A percentile compares a stretch with the other conserved stretches of the same genome.
These are phyloP conservation scores for Microplitis mediator DNA, from an alignment of 1,140 invertebrate species.

Conservation along the genomic window DNA sequence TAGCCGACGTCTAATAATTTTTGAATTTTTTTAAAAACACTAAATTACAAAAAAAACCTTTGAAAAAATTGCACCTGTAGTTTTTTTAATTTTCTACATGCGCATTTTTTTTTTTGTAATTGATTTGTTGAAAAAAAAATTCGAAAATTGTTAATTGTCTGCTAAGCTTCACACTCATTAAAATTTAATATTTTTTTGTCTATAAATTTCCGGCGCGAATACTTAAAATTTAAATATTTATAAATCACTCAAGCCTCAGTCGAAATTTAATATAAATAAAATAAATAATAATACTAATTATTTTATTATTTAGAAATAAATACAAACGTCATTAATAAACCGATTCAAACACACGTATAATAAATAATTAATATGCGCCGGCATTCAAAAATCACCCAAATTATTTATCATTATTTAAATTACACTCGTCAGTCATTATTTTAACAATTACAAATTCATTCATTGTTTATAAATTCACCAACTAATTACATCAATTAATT, in stretches of 20 bases:
- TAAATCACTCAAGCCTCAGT: slow-evolving; percentile 52
- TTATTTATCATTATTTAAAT: neutral
- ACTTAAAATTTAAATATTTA: slow-evolving; percentile 35
- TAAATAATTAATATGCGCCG: neutral
- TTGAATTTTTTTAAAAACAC: too few species aligned
- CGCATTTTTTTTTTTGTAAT: too few species aligned
- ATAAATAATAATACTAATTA: neutral
- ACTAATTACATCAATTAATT: neutral
- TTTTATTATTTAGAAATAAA: neutral
- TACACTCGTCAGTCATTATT: neutral
- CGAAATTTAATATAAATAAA: neutral
- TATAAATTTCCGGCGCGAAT: slow-evolving; percentile 16
- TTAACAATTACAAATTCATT: neutral
- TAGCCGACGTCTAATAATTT: too few species aligned
- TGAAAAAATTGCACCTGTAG: too few species aligned
- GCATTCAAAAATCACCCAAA: neutral
- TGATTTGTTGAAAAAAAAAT: too few species aligned
- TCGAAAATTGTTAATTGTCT: too few species aligned
- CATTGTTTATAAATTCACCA: neutral
- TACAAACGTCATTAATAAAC: neutral
- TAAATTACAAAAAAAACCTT: too few species aligned
- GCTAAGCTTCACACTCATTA: neutral
- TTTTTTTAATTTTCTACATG: too few species aligned
- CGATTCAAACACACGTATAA: slow-evolving; percentile 11
- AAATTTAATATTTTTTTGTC: slow-evolving; percentile 8